Evolutionary conservation across 2,888 invertebrate species (phyloP).

Genomic region (Dryococelus australis): DNA sequence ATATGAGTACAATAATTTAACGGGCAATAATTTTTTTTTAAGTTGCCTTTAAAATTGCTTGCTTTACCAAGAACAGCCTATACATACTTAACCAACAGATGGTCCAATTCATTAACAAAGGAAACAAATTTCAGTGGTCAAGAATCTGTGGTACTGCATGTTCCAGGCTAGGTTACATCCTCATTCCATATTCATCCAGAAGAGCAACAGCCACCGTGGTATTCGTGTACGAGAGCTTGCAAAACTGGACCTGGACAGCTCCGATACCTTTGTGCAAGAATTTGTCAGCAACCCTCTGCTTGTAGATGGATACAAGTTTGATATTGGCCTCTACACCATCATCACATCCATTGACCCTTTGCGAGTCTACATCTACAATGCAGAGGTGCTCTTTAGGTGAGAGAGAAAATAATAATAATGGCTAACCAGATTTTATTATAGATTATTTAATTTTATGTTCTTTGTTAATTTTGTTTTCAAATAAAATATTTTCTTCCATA

Average conservation of each 20-base stretch:
- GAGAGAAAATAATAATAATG: too few species aligned
- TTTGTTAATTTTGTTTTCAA: background rate
- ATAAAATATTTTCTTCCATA: background rate
- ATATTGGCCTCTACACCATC: constrained; percentile 93
- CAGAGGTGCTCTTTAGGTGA: constrained; percentile 87
- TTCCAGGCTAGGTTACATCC: constrained; percentile 67
- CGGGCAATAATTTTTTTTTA: too few species aligned
- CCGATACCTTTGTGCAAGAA: constrained; percentile 88
- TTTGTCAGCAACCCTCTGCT: constrained; percentile 88
- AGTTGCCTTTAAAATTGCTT: too few species aligned
- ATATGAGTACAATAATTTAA: too few species aligned
- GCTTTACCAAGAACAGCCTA: too few species aligned
- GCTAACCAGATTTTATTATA: constrained; percentile 35
- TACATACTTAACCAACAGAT: too few species aligned
- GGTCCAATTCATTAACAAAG: too few species aligned
- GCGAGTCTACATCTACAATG: constrained; percentile 86
- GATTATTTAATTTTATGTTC: background rate
- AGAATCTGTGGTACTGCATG: background rate
- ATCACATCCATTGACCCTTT: constrained; percentile 92
- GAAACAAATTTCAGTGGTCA: background rate
- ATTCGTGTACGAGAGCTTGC: constrained; percentile 76
- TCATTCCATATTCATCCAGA: constrained; percentile 83
- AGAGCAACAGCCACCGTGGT: constrained; percentile 90
- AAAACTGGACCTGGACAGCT: constrained; percentile 73
- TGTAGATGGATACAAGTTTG: constrained; percentile 94